These are phyloP conservation scores for Lathamus discolor DNA, from an alignment of 2,113 vertebrate genomes.

Conservation along the genomic window DNA sequence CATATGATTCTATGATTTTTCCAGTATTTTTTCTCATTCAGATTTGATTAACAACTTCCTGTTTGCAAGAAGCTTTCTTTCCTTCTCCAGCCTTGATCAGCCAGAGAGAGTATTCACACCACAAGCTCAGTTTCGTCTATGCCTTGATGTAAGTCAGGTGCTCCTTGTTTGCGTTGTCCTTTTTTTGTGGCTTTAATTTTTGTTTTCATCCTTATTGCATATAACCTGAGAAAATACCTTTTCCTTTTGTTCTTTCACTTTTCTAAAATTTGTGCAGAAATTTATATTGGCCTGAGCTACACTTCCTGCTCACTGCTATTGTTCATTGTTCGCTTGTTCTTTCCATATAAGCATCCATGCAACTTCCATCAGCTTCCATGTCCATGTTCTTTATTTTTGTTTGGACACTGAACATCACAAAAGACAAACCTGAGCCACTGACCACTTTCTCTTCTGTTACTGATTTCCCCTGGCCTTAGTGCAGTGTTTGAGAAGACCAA, in stretches of 20 bases:
- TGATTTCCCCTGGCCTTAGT: background rate
- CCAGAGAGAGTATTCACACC: background rate
- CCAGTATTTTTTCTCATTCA: background rate
- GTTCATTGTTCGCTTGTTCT: background rate
- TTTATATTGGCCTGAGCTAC: background rate
- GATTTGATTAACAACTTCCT: background rate
- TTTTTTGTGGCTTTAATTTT: background rate
- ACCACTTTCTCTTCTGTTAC: background rate
- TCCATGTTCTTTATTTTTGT: background rate
- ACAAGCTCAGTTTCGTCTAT: background rate
- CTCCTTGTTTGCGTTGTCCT: background rate
- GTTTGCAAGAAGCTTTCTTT: background rate
- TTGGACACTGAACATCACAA: accelerated
- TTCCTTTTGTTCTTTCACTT: background rate
- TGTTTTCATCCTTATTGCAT: background rate
- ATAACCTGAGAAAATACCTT: background rate
- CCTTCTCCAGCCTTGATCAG: background rate
- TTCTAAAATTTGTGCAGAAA: background rate
- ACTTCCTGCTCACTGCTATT: background rate
- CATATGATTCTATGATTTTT: background rate
- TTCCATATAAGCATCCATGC: background rate
- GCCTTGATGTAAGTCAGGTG: background rate
- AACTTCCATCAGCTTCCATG: background rate
- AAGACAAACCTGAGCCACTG: background rate
- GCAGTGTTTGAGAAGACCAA: background rate